Evolutionary conservation across 2,888 invertebrate species (phyloP).

Genomic region (Mythimna lalbum): DNA sequence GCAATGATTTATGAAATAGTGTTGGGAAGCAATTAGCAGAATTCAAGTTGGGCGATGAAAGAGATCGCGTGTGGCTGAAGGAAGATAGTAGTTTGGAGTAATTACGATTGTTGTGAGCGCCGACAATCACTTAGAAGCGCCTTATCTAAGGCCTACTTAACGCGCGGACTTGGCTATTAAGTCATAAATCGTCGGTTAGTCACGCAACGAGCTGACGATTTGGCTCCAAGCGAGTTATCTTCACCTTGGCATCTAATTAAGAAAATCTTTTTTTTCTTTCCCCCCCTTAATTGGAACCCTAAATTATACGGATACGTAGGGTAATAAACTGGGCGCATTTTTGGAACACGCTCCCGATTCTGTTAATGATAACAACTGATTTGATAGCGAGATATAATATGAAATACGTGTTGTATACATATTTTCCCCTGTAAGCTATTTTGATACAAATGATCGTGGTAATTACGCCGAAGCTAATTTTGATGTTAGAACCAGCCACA

Average conservation of each 20-base stretch:
- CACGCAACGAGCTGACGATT: constrained; percentile 88
- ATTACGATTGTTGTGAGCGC: constrained; percentile 90
- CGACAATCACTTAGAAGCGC: constrained; percentile 90
- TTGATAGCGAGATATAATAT: constrained; percentile 54
- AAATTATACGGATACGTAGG: constrained; percentile 71
- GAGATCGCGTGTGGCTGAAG: constrained; percentile 86
- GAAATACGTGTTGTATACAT: constrained; percentile 50
- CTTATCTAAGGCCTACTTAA: constrained; percentile 90
- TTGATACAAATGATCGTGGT: constrained; percentile 40
- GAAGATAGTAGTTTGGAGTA: constrained; percentile 89
- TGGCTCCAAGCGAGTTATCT: constrained; percentile 86
- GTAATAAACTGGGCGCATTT: constrained; percentile 64
- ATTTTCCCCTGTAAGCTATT: constrained; percentile 48
- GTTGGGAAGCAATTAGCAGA: constrained; percentile 83
- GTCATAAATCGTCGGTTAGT: constrained; percentile 88
- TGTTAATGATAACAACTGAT: constrained; percentile 49
- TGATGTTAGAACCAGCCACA: constrained; percentile 32
- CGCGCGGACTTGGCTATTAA: constrained; percentile 88
- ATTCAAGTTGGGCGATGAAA: constrained; percentile 84
- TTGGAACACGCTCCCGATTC: constrained; percentile 58
- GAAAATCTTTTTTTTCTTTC: constrained; percentile 75
- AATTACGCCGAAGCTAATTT: constrained; percentile 44
- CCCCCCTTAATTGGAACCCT: constrained; percentile 70
- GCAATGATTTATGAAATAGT: constrained; percentile 72
- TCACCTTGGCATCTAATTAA: constrained; percentile 86